Base-by-base conservation (phyloP, 2,113 vertebrate species). In the Anolis carolinensis region DNA sequence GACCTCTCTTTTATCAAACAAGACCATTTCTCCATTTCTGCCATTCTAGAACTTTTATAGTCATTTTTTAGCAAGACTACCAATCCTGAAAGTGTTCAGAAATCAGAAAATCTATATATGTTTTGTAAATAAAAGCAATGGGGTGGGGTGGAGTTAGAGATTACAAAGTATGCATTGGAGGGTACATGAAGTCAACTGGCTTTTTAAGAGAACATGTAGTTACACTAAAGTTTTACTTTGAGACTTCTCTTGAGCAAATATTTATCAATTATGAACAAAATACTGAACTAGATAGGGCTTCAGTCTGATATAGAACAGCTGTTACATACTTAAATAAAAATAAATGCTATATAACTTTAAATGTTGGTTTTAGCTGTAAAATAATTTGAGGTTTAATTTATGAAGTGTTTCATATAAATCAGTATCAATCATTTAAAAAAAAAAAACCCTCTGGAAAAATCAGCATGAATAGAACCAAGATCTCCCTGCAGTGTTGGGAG, bases 401-500 rank as follows among this genome's bases (percentile, higher is more conserved):
- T 81, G 79, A 67, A 67, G 36, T 67, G 63, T 81, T 81, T 67
- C 79, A 81, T 81, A 81, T 48, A 67, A 44, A 81, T 44, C 13
- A 8, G 7, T 81, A 81, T 81, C 44, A n/a, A 81, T 67, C 27
- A 11, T 63, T 44, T 63, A 36, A 2, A 32, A 18, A n/a, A 52
- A 71, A 82, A 52, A 71, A 11, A 34, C 62, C 63, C 8, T 11
- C 36, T 10, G 23, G 75, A 86, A 86, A 86, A 86, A 36, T 39
- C n/a, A 39, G 32, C 59, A 34, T 36, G 25, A 65, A 65, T 21
- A 39, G 16, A 50, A 39, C 23, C 14, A 39, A 20, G 13, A 3
- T 7, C 13, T 62, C 20, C 30, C 7, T 65, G 72, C 18, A 5
- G 13, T 27, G 44, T 1, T 44, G 52, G 1, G 34, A 5, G 21